Base-by-base conservation (phyloP, 2,113 vertebrate species). In the Cyprinus carpio region DNA sequence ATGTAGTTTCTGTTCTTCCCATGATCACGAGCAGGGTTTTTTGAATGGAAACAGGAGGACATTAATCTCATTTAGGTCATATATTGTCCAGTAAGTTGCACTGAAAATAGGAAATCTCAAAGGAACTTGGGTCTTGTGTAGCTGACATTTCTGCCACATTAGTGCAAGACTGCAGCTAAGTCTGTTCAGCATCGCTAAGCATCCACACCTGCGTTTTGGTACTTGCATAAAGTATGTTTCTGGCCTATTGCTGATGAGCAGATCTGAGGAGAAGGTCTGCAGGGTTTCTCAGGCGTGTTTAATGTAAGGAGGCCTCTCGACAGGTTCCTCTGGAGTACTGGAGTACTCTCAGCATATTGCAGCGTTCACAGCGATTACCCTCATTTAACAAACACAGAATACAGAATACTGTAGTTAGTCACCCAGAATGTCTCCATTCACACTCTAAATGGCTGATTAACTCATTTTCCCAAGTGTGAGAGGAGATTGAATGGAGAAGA, bases 381-480 rank as follows among this genome's bases (percentile, higher is more conserved):
- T 81, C 40, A 46, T 81, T 67, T 67, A 67, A 46, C 79, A 18
- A 64, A 81, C 40, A 46, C 62, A 67, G 60, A 37, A 37, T 16
- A n/a, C 54, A 62, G 10, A 49, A 64, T 46, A 46, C 40, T 67
- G 62, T 31, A 58, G 20, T 82, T 82, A 72, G 43, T 72, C 81
- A 54, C 46, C 76, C 76, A 34, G 9, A 37, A 34, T 20, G 18
- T 25, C 54, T 56, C 76, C 31, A 82, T 34, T 82, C 49, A 72
- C 49, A 82, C 65, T 69, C 8, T 54, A 54, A 82, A 72, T 54
- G 65, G 5, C 49, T 40, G 46, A 72, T 82, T 72, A n/a, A 72
- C 65, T 71, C 46, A 54, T 71, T 72, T 72, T 72, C 10, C 10
- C 34, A 40, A 25, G 23, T 51, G 40, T 12, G 31, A 54, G 25